Percentiles rank a stretch among this genome's conserved stretches.
Evolutionary conservation across 92 coral and sea anemone genomes (phyloP).

Genomic region (Micromussa lordhowensis): DNA sequence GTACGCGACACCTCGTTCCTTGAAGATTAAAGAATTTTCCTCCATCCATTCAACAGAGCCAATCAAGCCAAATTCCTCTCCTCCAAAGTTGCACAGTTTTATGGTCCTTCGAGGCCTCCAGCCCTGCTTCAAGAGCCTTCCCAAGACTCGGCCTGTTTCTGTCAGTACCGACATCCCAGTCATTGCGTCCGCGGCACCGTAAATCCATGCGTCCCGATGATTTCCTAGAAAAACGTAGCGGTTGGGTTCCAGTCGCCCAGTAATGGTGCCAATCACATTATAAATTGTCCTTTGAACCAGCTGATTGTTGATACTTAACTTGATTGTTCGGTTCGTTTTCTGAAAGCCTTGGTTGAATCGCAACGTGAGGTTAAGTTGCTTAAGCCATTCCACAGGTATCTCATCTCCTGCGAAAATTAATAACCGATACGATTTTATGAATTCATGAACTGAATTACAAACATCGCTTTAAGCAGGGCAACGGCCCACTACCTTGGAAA

Average conservation of each 20-base stretch:
- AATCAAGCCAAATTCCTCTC: slow-evolving; percentile 68
- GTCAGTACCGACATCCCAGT: slow-evolving; percentile 60
- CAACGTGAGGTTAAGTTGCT: slow-evolving; percentile 57
- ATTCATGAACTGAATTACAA: no score
- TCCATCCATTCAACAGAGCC: slow-evolving; percentile 75
- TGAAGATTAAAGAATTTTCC: slow-evolving; percentile 55
- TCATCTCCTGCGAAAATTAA: slow-evolving; percentile 51
- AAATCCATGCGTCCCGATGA: slow-evolving; percentile 73
- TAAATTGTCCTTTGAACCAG: slow-evolving; percentile 42
- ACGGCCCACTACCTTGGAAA: neutral
- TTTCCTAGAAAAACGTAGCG: slow-evolving; percentile 72
- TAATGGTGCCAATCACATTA: slow-evolving; percentile 71
- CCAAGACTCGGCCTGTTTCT: slow-evolving; percentile 63
- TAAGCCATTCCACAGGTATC: slow-evolving; percentile 68
- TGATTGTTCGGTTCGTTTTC: slow-evolving; percentile 40
- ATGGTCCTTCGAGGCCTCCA: slow-evolving; percentile 74
- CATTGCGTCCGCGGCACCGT: slow-evolving; percentile 68
- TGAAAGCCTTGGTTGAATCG: slow-evolving; percentile 66
- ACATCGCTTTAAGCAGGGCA: neutral
- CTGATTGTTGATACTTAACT: slow-evolving; percentile 66
- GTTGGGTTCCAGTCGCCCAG: slow-evolving; percentile 68
- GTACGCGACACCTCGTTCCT: slow-evolving; percentile 67
- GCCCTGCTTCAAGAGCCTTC: slow-evolving; percentile 45
- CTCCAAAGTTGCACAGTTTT: slow-evolving; percentile 77
- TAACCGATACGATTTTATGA: neutral